A percentile compares a stretch with the other conserved stretches of the same genome.
These are phyloP conservation scores for Centropus unirufus DNA, from an alignment of 2,113 vertebrate species.

Conservation along the genomic window DNA sequence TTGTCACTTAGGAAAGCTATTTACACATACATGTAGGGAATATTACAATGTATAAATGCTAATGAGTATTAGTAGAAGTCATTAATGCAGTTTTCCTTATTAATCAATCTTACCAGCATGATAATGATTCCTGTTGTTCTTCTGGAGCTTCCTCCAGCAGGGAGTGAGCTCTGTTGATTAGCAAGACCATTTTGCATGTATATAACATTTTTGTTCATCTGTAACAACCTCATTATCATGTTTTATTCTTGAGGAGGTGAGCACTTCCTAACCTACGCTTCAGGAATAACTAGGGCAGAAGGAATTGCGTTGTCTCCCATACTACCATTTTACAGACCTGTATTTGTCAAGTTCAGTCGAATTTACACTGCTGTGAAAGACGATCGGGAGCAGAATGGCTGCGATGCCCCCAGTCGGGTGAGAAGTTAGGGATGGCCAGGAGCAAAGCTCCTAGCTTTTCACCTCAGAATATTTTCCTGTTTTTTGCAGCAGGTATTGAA, in stretches of 20 bases:
- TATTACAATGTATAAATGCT: constrained; percentile 54
- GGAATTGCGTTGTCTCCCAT: background rate
- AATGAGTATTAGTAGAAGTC: constrained; percentile 59
- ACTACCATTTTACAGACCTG: background rate
- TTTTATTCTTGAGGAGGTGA: background rate
- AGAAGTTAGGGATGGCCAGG: background rate
- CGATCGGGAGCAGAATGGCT: background rate
- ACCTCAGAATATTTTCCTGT: background rate
- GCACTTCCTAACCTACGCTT: background rate
- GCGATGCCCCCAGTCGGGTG: background rate
- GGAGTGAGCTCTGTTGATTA: constrained; percentile 63
- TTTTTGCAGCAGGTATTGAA: background rate
- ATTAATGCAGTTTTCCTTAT: constrained; percentile 59
- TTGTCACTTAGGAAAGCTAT: constrained; percentile 48
- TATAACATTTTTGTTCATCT: constrained; percentile 51
- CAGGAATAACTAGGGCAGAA: constrained; percentile 32
- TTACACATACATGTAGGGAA: constrained; percentile 24
- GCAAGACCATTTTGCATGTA: constrained; percentile 38
- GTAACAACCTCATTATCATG: constrained; percentile 32
- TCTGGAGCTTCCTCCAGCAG: constrained; percentile 53
- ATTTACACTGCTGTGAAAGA: background rate
- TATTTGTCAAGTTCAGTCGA: background rate
- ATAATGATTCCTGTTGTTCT: constrained; percentile 63
- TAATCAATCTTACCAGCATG: constrained; percentile 62
- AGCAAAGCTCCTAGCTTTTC: background rate